These are phyloP conservation scores for Crotophaga sulcirostris DNA, from an alignment of 2,113 vertebrate genomes.

Conservation along the genomic window DNA sequence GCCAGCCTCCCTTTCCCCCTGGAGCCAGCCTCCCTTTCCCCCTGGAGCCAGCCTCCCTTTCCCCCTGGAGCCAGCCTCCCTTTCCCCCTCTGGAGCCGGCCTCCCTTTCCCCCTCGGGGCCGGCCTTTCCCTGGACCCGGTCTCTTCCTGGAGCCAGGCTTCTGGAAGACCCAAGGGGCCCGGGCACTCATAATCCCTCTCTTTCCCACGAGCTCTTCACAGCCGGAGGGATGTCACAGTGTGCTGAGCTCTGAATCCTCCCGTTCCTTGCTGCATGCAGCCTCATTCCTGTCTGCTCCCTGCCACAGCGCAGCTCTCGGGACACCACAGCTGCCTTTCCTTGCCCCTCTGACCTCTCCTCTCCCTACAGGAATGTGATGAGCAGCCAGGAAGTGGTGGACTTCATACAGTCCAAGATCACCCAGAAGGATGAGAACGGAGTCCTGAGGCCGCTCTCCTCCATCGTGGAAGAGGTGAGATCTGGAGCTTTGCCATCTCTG, in stretches of 20 bases:
- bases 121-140: no score
- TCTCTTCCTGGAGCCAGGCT: background rate
- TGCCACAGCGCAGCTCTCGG: background rate
- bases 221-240: rapidly evolving
- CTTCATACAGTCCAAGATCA: slow-evolving; percentile 91
- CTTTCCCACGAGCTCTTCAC: background rate
- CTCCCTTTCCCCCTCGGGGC: no score
- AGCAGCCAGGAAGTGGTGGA: slow-evolving; percentile 99
- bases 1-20: no score
- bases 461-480: slow-evolving; percentile 92
- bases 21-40: no score
- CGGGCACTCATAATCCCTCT: background rate
- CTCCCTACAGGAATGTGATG: slow-evolving; percentile 90
- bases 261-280: rapidly evolving
- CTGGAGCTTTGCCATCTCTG: background rate
- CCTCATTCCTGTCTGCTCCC: background rate
- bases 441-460: slow-evolving; percentile 83
- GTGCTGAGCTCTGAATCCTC: background rate
- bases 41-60: no score
- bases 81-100: no score
- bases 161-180: background rate
- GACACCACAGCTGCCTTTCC: background rate
- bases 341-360: background rate
- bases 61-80: no score
- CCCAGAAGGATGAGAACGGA: slow-evolving; percentile 82